phyloP scores from a whole-genome alignment of 2,797 vertebrate species.

The Neosalanx taihuensis region DNA sequence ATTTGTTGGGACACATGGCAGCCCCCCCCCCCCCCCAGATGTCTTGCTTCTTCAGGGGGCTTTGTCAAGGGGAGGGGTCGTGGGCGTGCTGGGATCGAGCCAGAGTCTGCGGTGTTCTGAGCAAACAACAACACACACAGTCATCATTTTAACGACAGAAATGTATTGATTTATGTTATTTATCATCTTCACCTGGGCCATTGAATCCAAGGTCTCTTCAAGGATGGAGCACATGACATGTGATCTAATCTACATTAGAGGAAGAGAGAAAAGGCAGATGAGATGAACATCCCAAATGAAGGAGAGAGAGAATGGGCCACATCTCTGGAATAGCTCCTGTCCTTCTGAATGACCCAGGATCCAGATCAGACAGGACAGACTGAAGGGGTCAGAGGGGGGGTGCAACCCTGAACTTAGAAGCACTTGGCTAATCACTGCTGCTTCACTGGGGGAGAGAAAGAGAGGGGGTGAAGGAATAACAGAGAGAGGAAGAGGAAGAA shows the following conservation, averaged over 20 bases:
- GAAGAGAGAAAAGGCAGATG: background rate
- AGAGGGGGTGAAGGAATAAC: background rate
- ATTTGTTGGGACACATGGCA: too few species aligned
- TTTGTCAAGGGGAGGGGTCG: constrained; percentile 5
- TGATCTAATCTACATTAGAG: too few species aligned
- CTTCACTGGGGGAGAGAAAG: background rate
- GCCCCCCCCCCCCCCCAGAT: too few species aligned
- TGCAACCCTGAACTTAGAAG: too few species aligned
- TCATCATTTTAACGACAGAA: background rate
- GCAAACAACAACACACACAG: background rate
- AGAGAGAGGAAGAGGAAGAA: background rate
- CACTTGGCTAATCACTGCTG: background rate
- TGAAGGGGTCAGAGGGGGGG: background rate
- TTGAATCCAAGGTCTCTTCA: too few species aligned
- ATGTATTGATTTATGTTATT: background rate
- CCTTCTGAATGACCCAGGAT: too few species aligned
- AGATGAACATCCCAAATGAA: too few species aligned
- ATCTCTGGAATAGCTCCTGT: too few species aligned
- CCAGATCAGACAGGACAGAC: background rate
- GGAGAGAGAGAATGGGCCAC: too few species aligned
- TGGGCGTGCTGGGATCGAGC: background rate
- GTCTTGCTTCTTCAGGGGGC: too few species aligned
- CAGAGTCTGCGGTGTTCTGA: background rate
- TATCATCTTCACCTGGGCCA: too few species aligned
- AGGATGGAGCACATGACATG: too few species aligned